Percentiles rank a stretch among this genome's conserved stretches.
These are phyloP conservation scores for Cyprinus carpio DNA, from an alignment of 2,113 vertebrate species.

Conservation along the genomic window DNA sequence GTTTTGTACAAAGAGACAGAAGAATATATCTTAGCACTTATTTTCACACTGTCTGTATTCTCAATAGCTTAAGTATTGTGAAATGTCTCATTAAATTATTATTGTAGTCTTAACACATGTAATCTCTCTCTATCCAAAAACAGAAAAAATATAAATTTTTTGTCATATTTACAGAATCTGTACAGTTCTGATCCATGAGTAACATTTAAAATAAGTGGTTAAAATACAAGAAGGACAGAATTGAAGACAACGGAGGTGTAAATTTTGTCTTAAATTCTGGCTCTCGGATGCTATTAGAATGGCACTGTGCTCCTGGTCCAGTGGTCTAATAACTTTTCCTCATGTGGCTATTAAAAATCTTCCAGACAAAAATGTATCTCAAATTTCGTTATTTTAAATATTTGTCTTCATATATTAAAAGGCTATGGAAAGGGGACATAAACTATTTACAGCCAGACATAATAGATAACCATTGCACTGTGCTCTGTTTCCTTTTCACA, in stretches of 20 bases:
- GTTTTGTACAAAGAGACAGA: conserved; percentile 82
- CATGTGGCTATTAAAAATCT: conserved; percentile 55
- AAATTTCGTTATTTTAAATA: conserved; percentile 68
- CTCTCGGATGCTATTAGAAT: conserved; percentile 46
- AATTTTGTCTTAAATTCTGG: conserved; percentile 43
- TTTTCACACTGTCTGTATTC: conserved; percentile 77
- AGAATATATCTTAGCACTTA: conserved; percentile 82
- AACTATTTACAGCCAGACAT: conserved; percentile 70
- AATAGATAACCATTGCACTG: conserved; percentile 69
- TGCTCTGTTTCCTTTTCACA: conserved; percentile 54
- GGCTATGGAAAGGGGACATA: conserved; percentile 71
- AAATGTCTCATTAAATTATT: conserved; percentile 76
- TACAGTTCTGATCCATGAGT: conserved; percentile 71
- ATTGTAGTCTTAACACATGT: conserved; percentile 78
- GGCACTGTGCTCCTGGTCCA: conserved; percentile 41
- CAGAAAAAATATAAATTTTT: conserved; percentile 68
- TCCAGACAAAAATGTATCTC: conserved; percentile 71
- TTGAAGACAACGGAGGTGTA: conserved; percentile 47
- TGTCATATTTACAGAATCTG: conserved; percentile 80
- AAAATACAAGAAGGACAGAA: conserved; percentile 60
- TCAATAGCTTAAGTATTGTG: conserved; percentile 77
- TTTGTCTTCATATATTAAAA: conserved; percentile 72
- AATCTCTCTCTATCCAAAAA: conserved; percentile 79
- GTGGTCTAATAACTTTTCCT: conserved; percentile 33
- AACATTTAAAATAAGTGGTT: conserved; percentile 65